Percentiles rank a stretch among this genome's conserved stretches.
phyloP scores from a whole-genome alignment of 2,888 invertebrate species.

The Caenorhabditis angaria region DNA sequence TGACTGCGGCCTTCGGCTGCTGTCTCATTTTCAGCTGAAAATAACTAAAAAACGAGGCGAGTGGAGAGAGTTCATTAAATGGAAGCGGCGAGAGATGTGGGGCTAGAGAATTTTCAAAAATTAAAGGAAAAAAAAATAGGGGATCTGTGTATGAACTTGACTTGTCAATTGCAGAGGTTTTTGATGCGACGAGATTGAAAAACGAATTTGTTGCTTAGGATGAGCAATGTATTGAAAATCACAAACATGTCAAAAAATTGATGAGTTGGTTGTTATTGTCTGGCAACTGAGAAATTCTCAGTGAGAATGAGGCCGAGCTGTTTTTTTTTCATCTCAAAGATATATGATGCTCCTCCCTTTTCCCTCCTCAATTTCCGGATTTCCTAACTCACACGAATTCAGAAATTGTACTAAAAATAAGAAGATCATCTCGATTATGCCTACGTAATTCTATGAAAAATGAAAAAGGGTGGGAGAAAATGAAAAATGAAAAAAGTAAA shows the following conservation, averaged over 20 bases:
- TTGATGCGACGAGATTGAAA: too few relatives aligned
- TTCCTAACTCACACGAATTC: too few relatives aligned
- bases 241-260: not conserved
- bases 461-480: too few relatives aligned
- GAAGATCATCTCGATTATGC: too few relatives aligned
- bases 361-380: too few relatives aligned
- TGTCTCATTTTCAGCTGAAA: not conserved
- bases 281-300: too few relatives aligned
- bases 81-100: not conserved
- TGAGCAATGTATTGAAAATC: not conserved
- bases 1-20: not conserved
- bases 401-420: too few relatives aligned
- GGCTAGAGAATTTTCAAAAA: not conserved
- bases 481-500: too few relatives aligned
- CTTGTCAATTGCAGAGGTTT: not conserved
- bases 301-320: not conserved
- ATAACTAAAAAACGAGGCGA: not conserved
- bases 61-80: constrained; percentile 2
- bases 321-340: too few relatives aligned
- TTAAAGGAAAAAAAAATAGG: not conserved
- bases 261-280: not conserved
- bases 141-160: not conserved
- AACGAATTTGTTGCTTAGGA: too few relatives aligned
- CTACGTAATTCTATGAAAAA: too few relatives aligned
- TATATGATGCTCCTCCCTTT: too few relatives aligned